Conservation (phyloP, 2,797 vertebrate species). For the Lagothrix lagotricha region DNA sequence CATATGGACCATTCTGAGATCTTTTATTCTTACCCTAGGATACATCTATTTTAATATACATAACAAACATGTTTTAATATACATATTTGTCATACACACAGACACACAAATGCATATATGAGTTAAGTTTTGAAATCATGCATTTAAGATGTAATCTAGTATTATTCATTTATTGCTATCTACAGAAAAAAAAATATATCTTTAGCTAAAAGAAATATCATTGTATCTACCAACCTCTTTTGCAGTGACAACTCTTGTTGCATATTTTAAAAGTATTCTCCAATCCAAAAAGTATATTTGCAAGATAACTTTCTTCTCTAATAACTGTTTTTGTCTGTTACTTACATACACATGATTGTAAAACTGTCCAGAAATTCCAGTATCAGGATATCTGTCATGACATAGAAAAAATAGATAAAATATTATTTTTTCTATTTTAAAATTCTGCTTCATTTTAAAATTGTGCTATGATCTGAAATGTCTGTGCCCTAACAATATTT, state of each 20-base stretch:
- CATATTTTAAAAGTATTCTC: neutral
- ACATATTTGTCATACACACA: neutral
- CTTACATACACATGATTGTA: neutral
- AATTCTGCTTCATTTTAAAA: neutral
- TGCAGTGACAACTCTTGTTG: neutral
- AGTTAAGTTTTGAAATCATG: neutral
- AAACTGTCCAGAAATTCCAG: neutral
- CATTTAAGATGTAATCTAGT: neutral
- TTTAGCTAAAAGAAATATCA: neutral
- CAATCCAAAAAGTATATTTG: neutral
- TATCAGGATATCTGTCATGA: neutral
- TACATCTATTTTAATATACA: neutral
- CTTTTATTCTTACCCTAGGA: too few relatives aligned
- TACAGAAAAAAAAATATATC: neutral
- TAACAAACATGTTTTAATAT: neutral
- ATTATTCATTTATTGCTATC: neutral
- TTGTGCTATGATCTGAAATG: neutral
- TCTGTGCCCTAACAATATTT: neutral
- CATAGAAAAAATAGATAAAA: neutral
- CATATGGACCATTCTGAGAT: too few relatives aligned
- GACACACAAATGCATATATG: neutral
- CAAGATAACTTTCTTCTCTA: neutral
- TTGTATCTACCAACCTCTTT: neutral
- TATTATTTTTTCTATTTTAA: neutral
- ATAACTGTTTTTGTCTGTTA: neutral